phyloP scores from a whole-genome alignment of 1,140 invertebrate species.

The Eciton burchellii region DNA sequence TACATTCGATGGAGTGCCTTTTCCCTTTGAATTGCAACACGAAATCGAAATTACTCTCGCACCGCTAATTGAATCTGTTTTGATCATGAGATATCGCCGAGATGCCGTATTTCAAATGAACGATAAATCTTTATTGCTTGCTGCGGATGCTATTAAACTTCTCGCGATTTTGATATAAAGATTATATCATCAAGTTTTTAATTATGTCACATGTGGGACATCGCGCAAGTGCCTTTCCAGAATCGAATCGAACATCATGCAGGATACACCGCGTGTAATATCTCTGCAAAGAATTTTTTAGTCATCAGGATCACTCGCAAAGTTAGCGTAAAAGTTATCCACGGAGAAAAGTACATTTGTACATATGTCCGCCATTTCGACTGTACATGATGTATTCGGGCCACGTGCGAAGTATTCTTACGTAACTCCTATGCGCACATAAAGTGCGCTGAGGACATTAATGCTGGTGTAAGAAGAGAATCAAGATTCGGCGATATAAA shows the following conservation, averaged over 20 bases:
- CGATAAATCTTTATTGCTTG: background rate
- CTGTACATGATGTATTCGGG: conserved; percentile 15
- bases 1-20: too few species aligned
- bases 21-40: too few species aligned
- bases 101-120: background rate
- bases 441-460: conserved; percentile 12
- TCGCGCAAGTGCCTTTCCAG: too few species aligned
- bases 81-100: conserved; percentile 6
- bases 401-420: conserved; percentile 44
- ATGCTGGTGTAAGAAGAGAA: background rate
- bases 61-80: conserved; percentile 32
- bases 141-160: background rate
- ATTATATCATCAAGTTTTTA: conserved; percentile 3
- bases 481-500: background rate
- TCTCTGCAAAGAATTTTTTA: too few species aligned
- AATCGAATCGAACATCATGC: too few species aligned
- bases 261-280: too few species aligned
- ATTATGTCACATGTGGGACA: too few species aligned
- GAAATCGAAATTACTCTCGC: background rate
- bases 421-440: conserved; percentile 23
- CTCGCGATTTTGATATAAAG: background rate
- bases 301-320: too few species aligned
- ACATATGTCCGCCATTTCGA: background rate
- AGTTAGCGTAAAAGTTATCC: background rate
- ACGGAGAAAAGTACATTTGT: background rate